A percentile compares a stretch with the other conserved stretches of the same genome.
Evolutionary conservation across 64 coral and sea anemone genomes (phyloP).

Genomic region (Actinia tenebrosa): DNA sequence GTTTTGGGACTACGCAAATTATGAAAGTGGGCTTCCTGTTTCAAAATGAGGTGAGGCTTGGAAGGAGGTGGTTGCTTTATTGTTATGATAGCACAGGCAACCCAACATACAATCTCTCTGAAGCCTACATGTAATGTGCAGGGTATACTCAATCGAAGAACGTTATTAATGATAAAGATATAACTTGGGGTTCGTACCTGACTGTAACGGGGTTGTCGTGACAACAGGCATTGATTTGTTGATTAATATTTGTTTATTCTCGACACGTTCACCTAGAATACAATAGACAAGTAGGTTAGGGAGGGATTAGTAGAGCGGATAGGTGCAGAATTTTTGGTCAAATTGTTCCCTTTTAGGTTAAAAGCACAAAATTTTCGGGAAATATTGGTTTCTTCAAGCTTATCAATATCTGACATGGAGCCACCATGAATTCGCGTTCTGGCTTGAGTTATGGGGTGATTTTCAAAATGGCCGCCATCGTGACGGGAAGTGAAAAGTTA

Average conservation of each 20-base stretch:
- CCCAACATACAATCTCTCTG: background rate
- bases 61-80: too few relatives aligned
- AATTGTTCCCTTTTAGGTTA: too few relatives aligned
- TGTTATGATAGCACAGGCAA: background rate
- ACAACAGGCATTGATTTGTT: constrained; percentile 99
- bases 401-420: too few relatives aligned
- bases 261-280: constrained; percentile 76
- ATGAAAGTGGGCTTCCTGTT: too few relatives aligned
- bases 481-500: too few relatives aligned
- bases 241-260: constrained; percentile 84
- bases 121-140: too few relatives aligned
- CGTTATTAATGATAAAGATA: background rate
- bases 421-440: too few relatives aligned
- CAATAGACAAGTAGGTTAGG: too few relatives aligned
- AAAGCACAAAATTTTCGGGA: background rate
- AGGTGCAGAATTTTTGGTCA: background rate
- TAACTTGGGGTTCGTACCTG: constrained; percentile 25
- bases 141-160: too few relatives aligned
- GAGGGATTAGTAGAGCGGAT: background rate
- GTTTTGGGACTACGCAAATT: too few relatives aligned
- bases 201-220: constrained; percentile 53
- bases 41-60: background rate
- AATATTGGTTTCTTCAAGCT: background rate
- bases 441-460: too few relatives aligned
- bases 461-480: too few relatives aligned